Percentiles rank a stretch among this genome's conserved stretches.
Evolutionary conservation across 2,797 vertebrate species (phyloP).

Genomic region (Sebastes hubbsi): DNA sequence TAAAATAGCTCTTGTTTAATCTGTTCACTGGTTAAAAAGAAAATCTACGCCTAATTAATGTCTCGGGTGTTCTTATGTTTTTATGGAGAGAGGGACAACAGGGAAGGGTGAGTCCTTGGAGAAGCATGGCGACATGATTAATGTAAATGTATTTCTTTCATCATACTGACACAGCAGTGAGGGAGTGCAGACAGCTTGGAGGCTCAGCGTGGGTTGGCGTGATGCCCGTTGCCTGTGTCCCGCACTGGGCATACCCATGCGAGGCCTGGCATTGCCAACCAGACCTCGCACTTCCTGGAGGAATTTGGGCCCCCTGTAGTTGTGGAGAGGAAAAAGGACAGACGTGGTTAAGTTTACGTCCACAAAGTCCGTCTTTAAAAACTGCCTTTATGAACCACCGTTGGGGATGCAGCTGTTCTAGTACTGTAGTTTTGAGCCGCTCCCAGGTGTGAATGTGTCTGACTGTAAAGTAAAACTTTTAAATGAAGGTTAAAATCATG

Average conservation of each 20-base stretch:
- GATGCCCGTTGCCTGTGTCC: constrained; percentile 9
- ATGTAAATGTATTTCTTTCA: constrained; percentile 59
- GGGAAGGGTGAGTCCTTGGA: constrained; percentile 30
- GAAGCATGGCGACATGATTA: constrained; percentile 29
- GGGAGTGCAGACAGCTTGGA: constrained; percentile 37
- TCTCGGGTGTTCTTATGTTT: not conserved
- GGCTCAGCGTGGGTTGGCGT: constrained; percentile 26
- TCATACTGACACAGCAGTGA: constrained; percentile 26
- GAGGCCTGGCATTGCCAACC: constrained; percentile 12
- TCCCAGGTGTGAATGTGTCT: not conserved
- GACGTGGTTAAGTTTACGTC: not conserved
- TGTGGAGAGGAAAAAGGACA: not conserved
- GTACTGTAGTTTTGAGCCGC: not conserved
- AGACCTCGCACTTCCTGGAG: constrained; percentile 17
- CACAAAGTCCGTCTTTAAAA: not conserved
- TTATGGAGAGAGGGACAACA: constrained; percentile 10
- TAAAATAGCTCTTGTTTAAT: not conserved
- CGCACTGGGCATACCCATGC: constrained; percentile 17
- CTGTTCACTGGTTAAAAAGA: not conserved
- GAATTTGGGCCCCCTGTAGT: constrained; percentile 15
- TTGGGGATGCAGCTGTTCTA: not conserved
- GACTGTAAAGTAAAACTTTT: not conserved
- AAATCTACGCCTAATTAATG: constrained; percentile 13
- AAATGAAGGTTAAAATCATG: not conserved
- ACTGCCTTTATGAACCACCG: not conserved